These are phyloP conservation scores for Actenoides lindsayi DNA, from an alignment of 2,113 vertebrate species.

Conservation along the genomic window DNA sequence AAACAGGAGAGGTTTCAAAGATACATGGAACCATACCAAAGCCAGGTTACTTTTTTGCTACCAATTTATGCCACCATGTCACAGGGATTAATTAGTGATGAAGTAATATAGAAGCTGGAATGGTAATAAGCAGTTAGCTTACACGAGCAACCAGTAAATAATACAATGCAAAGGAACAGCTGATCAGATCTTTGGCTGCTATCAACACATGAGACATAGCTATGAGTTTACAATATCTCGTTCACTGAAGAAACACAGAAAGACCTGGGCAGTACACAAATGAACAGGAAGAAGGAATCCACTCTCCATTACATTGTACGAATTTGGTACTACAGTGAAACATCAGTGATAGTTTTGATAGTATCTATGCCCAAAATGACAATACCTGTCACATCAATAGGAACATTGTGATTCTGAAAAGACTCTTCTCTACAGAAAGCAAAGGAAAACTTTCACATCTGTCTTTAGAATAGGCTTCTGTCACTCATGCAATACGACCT, in stretches of 20 bases:
- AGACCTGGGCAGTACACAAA: not conserved
- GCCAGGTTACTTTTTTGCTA: not conserved
- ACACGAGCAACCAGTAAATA: not conserved
- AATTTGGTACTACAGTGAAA: not conserved
- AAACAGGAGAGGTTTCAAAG: not conserved
- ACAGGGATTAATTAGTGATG: not conserved
- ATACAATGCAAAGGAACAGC: not conserved
- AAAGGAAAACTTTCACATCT: not conserved
- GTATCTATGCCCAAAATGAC: not conserved
- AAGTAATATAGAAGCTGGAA: not conserved
- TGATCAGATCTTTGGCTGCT: not conserved
- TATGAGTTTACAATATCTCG: not conserved
- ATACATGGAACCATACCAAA: not conserved
- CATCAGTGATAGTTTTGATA: not conserved
- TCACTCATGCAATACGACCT: not conserved
- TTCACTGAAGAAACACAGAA: not conserved
- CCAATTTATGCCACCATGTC: not conserved
- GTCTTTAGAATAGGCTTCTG: not conserved
- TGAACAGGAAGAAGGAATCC: not conserved
- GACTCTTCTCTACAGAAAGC: not conserved
- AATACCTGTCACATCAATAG: not conserved
- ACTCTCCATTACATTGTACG: not conserved
- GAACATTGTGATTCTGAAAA: not conserved
- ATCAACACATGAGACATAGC: rapidly evolving
- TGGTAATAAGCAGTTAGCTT: not conserved